These are phyloP conservation scores for Rhinolophus ferrumequinum DNA, from an alignment of 2,113 vertebrate genomes.

Conservation along the genomic window DNA sequence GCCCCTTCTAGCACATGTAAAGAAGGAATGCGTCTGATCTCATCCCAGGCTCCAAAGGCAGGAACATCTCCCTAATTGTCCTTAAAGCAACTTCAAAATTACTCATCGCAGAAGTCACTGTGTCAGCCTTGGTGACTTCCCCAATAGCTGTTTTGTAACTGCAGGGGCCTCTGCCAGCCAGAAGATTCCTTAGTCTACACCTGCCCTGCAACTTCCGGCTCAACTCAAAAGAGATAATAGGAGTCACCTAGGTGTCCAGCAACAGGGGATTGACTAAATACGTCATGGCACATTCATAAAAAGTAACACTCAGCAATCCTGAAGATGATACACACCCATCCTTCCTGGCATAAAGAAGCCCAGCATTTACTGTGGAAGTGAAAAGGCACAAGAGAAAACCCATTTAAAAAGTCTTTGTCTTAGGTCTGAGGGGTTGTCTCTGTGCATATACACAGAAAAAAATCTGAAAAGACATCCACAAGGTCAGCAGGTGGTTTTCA, in stretches of 20 bases:
- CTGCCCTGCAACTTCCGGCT: not conserved
- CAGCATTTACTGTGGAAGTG: too few relatives aligned
- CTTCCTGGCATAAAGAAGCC: not conserved
- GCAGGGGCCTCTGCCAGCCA: not conserved
- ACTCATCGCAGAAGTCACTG: not conserved
- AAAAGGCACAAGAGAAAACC: not conserved
- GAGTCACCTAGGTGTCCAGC: not conserved
- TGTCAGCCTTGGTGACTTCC: not conserved
- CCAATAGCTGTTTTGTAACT: not conserved
- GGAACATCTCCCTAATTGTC: not conserved
- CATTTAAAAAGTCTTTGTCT: not conserved
- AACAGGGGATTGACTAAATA: rapidly evolving
- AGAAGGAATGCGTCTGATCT: constrained; percentile 6
- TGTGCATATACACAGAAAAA: not conserved
- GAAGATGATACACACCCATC: not conserved
- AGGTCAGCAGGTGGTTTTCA: not conserved
- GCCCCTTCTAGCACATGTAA: not conserved
- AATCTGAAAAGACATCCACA: not conserved
- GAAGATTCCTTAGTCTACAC: not conserved
- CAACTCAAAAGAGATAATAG: not conserved
- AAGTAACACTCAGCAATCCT: rapidly evolving
- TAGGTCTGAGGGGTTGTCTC: not conserved
- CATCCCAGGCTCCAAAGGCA: not conserved
- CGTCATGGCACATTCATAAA: rapidly evolving
- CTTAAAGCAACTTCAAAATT: not conserved